phyloP scores from a whole-genome alignment of 2,888 invertebrate genomes.

The Argynnis bischoffii region DNA sequence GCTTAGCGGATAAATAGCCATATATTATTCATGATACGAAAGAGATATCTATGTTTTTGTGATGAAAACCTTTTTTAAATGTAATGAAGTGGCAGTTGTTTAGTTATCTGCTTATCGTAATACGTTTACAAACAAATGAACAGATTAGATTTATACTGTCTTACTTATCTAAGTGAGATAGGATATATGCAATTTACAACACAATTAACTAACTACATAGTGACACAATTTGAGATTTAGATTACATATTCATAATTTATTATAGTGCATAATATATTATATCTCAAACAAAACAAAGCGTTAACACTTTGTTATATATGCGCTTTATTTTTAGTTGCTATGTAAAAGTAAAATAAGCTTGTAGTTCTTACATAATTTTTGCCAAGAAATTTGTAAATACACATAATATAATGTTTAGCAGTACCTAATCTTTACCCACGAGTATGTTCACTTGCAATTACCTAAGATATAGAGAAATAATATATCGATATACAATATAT shows the following conservation, averaged over 20 bases:
- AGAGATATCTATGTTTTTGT: background rate
- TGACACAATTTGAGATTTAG: background rate
- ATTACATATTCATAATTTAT: too few species aligned
- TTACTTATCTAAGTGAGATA: background rate
- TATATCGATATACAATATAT: too few species aligned
- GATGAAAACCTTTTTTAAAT: conserved; percentile 4
- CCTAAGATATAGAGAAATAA: too few species aligned
- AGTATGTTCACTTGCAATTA: too few species aligned
- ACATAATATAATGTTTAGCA: background rate
- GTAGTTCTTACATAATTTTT: too few species aligned
- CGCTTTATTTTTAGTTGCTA: too few species aligned
- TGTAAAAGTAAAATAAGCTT: too few species aligned
- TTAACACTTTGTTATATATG: too few species aligned
- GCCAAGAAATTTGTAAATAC: too few species aligned
- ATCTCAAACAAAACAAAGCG: too few species aligned
- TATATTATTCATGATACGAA: conserved; percentile 1
- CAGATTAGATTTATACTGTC: conserved; percentile 7
- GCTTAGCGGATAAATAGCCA: background rate
- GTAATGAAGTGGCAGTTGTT: background rate
- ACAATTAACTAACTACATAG: background rate
- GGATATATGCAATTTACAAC: background rate
- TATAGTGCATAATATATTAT: too few species aligned
- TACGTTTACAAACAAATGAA: conserved; percentile 8
- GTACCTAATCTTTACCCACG: background rate
- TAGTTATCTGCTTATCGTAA: conserved; percentile 8